These are phyloP conservation scores for Diadumene lineata DNA, from an alignment of 92 coral and sea anemone genomes.

Conservation along the genomic window DNA sequence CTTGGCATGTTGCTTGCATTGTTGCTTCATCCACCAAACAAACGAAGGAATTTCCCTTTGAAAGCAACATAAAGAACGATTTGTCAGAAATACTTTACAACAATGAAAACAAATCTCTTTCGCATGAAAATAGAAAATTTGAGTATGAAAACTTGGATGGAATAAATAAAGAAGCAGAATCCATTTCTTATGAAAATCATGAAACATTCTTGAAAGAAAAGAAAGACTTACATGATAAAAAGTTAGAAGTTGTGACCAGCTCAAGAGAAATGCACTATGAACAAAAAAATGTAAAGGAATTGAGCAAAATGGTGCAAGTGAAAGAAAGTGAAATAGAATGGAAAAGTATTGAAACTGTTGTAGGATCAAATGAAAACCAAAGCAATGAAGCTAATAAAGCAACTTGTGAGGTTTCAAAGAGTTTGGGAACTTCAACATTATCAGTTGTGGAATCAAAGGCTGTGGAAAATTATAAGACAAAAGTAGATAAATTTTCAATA, in stretches of 20 bases:
- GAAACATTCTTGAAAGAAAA: not conserved
- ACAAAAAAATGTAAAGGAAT: no score
- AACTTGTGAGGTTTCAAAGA: not conserved
- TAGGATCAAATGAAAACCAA: no score
- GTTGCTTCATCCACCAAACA: constrained; percentile 24
- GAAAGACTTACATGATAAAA: not conserved
- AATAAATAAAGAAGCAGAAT: no score
- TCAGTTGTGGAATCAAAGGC: not conserved
- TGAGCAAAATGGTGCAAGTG: not conserved
- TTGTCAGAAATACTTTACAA: constrained; percentile 9
- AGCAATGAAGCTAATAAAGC: not conserved
- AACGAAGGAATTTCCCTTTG: constrained; percentile 5
- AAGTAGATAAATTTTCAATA: no score
- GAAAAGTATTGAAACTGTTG: no score
- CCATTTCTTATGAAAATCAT: not conserved
- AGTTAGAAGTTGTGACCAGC: not conserved
- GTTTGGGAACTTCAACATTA: not conserved
- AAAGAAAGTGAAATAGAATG: not conserved
- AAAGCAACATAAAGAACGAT: not conserved
- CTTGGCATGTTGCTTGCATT: constrained; percentile 93
- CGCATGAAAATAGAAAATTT: not conserved
- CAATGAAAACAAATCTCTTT: not conserved
- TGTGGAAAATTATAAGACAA: no score
- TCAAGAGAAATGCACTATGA: not conserved
- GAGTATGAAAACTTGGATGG: no score